Evolutionary conservation across 2,888 invertebrate genomes (phyloP), one percentile per base, ranked within the genome.

Genomic region (Himalopsyche japonica): DNA sequence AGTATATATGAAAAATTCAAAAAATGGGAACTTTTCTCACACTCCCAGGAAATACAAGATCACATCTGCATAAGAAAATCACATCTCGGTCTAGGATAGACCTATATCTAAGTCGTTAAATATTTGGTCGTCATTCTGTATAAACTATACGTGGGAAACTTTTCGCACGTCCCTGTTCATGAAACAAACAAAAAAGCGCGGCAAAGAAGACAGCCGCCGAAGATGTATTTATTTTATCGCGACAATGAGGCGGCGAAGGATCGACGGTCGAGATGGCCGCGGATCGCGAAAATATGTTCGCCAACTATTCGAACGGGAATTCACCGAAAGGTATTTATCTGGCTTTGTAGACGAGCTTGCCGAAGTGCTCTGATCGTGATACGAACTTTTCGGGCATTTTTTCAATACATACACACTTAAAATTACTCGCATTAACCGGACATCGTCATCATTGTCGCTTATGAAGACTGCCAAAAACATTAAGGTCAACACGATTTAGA

Each of bases 181-280:
- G 27, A 30, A 30, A 27, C 30, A 70, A 70, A 27, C 70, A 70
- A 27, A 24, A 70, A 27, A 70, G 70, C 70, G 70, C 70, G 70
- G 27, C 70, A 70, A 70, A 70, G 70, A 70, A 24, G 27, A 27
- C 70, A 24, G 70, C 70, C 70, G 70, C 24, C 24, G 70, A 70
- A 70, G 70, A 70, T 15, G 70, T 70, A 70, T 70, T 70, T 70
- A 70, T 70, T 70, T 70, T 27, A 70, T 70, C 70, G 70, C 70
- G 70, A 70, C 70, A 70, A 70, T 70, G 70, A 70, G 70, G 70
- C 70, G 70, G 70, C 70, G 70, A 70, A 70, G 70, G 70, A 70
- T 70, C 70, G 70, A 27, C 70, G 70, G 43, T 43, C 43, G 43
- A 43, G 43, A 43, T 43, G 43, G 43, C 43, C 43, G 43, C 43